Conservation (phyloP, 2,888 invertebrate species). For the Poecilus cupreus region DNA sequence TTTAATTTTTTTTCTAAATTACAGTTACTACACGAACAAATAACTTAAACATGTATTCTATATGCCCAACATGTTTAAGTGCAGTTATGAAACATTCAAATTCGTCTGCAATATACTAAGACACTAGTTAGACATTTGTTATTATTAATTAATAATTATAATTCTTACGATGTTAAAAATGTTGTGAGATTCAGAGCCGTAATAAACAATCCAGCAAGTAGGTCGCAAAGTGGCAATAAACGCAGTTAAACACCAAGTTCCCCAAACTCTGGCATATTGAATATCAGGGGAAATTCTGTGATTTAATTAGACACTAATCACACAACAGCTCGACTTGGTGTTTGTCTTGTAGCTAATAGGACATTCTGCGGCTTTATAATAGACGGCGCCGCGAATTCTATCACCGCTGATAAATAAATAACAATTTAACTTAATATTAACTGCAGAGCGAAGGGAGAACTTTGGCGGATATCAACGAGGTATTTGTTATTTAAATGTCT, state of each 20-base stretch:
- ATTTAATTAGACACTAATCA: conserved; percentile 32
- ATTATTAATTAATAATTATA: no score
- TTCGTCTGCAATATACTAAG: no score
- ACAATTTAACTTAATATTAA: conserved; percentile 5
- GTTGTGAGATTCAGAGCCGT: not conserved
- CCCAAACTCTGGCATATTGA: not conserved
- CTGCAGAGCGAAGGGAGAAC: not conserved
- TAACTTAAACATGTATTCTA: no score
- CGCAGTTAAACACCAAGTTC: not conserved
- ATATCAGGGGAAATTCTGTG: conserved; percentile 23
- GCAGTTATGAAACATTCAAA: no score
- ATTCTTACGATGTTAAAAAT: not conserved
- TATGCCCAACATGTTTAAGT: no score
- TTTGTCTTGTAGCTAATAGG: conserved; percentile 5
- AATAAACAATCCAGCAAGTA: conserved; percentile 10
- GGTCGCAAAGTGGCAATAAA: not conserved
- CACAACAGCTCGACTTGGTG: not conserved
- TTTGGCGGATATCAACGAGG: not conserved
- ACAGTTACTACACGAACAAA: no score
- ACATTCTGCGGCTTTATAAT: conserved; percentile 9
- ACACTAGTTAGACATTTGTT: no score
- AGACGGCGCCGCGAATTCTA: not conserved
- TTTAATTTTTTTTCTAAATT: no score
- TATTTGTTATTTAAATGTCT: conserved; percentile 8
- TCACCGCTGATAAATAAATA: conserved; percentile 19